Conservation (phyloP, 1,140 invertebrate genomes). For the Gryllus bimaculatus region DNA sequence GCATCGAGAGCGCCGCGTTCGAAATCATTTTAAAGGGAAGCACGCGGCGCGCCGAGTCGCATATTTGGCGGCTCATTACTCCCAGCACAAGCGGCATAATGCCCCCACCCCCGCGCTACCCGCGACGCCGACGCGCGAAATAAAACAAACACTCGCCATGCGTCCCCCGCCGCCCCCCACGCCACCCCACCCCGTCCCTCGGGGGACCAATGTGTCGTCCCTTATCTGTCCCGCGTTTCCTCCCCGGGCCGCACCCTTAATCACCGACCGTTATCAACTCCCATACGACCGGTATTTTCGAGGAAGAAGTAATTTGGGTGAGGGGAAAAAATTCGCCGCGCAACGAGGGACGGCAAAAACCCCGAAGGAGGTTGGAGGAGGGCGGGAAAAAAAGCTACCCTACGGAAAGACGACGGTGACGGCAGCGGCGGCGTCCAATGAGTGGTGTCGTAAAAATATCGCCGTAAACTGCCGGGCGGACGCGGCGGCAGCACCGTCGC, state of each 20-base stretch:
- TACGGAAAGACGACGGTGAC: background rate
- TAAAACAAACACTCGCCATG: background rate
- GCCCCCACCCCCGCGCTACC: too few species aligned
- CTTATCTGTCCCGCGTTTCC: background rate
- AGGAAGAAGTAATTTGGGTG: background rate
- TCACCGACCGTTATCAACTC: slow-evolving; percentile 3
- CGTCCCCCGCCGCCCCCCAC: background rate
- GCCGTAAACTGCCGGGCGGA: background rate
- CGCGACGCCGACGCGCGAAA: background rate
- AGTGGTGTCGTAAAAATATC: background rate
- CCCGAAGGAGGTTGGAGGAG: background rate
- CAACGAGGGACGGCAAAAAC: background rate
- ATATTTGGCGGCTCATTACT: background rate
- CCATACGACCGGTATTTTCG: slow-evolving; percentile 3
- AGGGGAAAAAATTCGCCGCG: background rate
- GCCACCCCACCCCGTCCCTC: background rate
- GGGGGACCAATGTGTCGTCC: background rate
- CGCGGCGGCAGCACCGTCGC: background rate
- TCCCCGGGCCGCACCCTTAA: background rate
- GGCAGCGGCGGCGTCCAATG: background rate
- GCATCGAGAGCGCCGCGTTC: background rate
- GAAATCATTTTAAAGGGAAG: background rate
- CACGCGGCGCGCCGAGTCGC: background rate
- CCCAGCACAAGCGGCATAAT: background rate
- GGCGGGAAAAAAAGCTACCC: background rate